These are phyloP conservation scores for Periplaneta americana DNA, from an alignment of 1,140 invertebrate genomes.

Conservation along the genomic window DNA sequence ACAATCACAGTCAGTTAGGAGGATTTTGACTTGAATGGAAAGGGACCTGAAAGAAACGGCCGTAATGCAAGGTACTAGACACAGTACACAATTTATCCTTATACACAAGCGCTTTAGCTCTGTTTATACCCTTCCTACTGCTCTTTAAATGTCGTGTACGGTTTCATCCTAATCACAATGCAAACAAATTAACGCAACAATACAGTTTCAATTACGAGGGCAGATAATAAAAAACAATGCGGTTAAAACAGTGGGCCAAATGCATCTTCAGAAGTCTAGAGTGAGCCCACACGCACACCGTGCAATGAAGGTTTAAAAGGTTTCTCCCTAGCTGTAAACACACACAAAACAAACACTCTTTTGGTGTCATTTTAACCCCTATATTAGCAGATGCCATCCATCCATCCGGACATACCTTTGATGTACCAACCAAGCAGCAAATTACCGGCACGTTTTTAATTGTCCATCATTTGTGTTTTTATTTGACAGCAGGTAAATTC, in stretches of 20 bases:
- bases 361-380: not conserved
- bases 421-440: not conserved
- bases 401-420: not conserved
- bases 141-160: not conserved
- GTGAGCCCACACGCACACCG: not conserved
- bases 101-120: too few species aligned
- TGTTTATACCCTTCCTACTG: too few species aligned
- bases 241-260: too few species aligned
- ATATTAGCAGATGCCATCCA: not conserved
- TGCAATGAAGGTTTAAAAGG: not conserved
- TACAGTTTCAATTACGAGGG: not conserved
- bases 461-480: not conserved
- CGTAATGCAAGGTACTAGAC: too few species aligned
- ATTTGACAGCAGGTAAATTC: not conserved
- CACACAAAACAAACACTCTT: not conserved
- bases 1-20: too few species aligned
- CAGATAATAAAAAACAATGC: not conserved
- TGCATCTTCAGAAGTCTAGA: not conserved
- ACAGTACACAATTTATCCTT: too few species aligned
- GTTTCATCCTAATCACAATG: not conserved
- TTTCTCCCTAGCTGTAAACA: not conserved
- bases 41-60: too few species aligned
- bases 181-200: not conserved
- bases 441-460: not conserved
- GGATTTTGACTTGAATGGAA: too few species aligned